Percentiles rank a stretch among this genome's conserved stretches.
These are phyloP conservation scores for Teleogryllus oceanicus DNA, from an alignment of 2,888 invertebrate species.

Conservation along the genomic window DNA sequence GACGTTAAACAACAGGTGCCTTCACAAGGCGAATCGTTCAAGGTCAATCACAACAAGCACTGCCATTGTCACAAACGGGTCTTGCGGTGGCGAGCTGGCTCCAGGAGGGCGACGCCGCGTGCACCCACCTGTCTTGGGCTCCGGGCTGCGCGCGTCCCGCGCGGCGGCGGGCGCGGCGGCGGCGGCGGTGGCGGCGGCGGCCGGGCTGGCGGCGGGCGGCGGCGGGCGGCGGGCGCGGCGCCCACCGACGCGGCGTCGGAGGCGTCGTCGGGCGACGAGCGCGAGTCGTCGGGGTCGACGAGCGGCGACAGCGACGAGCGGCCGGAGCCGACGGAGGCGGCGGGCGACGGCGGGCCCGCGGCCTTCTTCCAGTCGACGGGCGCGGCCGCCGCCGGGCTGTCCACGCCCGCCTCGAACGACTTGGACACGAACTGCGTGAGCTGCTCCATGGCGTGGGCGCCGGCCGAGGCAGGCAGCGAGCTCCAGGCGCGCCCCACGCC, in stretches of 20 bases:
- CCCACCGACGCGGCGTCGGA: constrained; percentile 28
- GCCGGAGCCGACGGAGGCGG: constrained; percentile 23
- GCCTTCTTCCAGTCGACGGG: not conserved
- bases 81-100: too few relatives aligned
- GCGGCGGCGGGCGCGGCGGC: constrained; percentile 18
- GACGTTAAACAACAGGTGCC: too few relatives aligned
- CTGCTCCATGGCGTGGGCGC: constrained; percentile 67
- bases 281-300: constrained; percentile 46
- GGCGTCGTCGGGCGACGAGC: constrained; percentile 43
- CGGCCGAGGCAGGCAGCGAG: not conserved
- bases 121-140: constrained; percentile 9
- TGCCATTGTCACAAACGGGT: too few relatives aligned
- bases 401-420: constrained; percentile 61
- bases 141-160: not conserved
- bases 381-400: not conserved
- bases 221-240: constrained; percentile 26
- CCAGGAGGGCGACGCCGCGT: too few relatives aligned
- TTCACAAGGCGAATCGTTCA: too few relatives aligned
- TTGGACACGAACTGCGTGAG: constrained; percentile 87
- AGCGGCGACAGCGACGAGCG: constrained; percentile 44
- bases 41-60: too few relatives aligned
- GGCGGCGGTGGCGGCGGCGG: constrained; percentile 19
- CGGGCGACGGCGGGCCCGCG: constrained; percentile 25
- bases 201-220: constrained; percentile 10
- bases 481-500: not conserved